These are phyloP conservation scores for Bembecia ichneumoniformis DNA, from an alignment of 2,888 invertebrate genomes.

Conservation along the genomic window DNA sequence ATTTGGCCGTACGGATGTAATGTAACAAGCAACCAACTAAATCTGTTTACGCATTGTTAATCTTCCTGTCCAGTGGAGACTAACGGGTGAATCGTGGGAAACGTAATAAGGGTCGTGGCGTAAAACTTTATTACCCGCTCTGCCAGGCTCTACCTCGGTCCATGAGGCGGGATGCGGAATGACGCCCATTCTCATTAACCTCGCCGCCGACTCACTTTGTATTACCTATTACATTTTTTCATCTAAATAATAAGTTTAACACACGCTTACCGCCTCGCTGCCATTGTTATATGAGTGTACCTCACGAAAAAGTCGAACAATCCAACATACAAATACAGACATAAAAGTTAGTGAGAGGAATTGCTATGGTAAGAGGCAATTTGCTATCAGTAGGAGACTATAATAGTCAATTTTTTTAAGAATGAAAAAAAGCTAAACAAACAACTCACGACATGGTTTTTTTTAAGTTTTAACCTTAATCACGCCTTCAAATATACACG, in stretches of 20 bases:
- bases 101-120: constrained; percentile 51
- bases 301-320: not conserved
- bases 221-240: constrained; percentile 39
- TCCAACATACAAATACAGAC: no score
- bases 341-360: no score
- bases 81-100: constrained; percentile 35
- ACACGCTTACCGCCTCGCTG: constrained; percentile 10
- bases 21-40: constrained; percentile 21
- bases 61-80: constrained; percentile 40
- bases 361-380: no score
- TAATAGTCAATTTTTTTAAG: no score
- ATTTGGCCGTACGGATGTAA: not conserved
- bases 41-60: constrained; percentile 59
- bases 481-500: no score
- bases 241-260: constrained; percentile 12
- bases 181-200: constrained; percentile 62
- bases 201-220: constrained; percentile 33
- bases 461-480: no score
- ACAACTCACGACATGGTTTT: no score
- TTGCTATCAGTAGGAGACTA: no score
- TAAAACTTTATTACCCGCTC: constrained; percentile 57
- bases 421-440: no score
- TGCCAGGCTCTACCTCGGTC: constrained; percentile 26
- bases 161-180: constrained; percentile 47
- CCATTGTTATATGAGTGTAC: constrained; percentile 3